Evolutionary conservation across 2,888 invertebrate species (phyloP).

Genomic region (Lordiphosa fenestrarum): DNA sequence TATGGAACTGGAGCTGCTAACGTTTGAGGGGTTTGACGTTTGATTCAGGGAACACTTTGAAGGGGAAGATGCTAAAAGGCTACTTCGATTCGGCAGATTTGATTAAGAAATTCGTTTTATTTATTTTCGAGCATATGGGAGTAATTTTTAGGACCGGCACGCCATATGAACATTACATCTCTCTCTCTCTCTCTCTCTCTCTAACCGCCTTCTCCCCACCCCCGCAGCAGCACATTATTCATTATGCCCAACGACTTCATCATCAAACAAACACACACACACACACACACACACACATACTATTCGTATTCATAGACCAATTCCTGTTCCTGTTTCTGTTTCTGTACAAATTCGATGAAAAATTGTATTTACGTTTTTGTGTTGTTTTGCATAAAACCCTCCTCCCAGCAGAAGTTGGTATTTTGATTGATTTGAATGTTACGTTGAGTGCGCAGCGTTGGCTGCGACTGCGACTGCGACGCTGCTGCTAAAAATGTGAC

Average conservation of each 20-base stretch:
- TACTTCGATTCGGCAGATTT: no score
- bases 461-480: constrained; percentile 28
- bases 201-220: no score
- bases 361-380: constrained; percentile 44
- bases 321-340: no score
- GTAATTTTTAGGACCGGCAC: constrained; percentile 23
- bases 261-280: constrained; percentile 22
- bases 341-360: constrained; percentile 57
- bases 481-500: constrained; percentile 55
- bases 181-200: constrained; percentile 13
- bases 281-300: background rate
- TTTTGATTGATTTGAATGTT: constrained; percentile 78
- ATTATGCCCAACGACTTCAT: constrained; percentile 56
- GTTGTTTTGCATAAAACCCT: constrained; percentile 54
- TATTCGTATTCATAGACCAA: constrained; percentile 7
- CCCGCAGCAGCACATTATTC: constrained; percentile 38
- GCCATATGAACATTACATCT: constrained; percentile 60
- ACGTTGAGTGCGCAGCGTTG: constrained; percentile 66
- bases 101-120: background rate
- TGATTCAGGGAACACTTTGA: no score
- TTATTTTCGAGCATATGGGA: constrained; percentile 12
- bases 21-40: no score
- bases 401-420: constrained; percentile 49
- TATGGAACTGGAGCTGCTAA: no score
- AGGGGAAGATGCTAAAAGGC: no score